Base-by-base conservation (phyloP, 2,797 vertebrate species). In the Chloroceryle amazona region DNA sequence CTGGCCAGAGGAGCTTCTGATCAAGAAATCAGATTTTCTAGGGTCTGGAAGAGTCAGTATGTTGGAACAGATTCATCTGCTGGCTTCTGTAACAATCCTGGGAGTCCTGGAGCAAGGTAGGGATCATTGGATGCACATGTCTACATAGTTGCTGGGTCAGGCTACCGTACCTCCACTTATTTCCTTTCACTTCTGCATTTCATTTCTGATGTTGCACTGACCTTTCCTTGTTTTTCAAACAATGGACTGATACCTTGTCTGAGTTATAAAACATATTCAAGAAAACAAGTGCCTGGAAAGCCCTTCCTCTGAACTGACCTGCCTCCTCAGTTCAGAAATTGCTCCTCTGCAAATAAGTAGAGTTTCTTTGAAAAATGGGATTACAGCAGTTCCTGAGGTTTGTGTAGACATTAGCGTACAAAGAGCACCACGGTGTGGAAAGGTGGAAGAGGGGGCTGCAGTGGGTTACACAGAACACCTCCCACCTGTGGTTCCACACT, bases 101-200 rank as follows among this genome's bases (percentile, higher is more conserved):
- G 98, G 96, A 6, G 96, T 99, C 42, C 82, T 99, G 94, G 98
- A 99, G 80, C 99, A 99, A 99, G 99, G 99, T 99, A 96, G 87
- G 95, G 14, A 60, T 10, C 15, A 58, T 55, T 0, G 0, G 33
- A 37, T 41, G 17, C 6, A 11, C 41, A 4, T 35, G 21, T 3
- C 47, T 37, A 33, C 46, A 33, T 57, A 42, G 4, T 23, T 10
- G 23, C 21, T 52, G 31, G 29, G 22, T 83, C 58, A 61, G 19
- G 65, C 72, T 86, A 3, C 31, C 65, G 22, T 7, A 55, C 18
- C 58, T 81, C 33, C 26, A 29, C 21, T 28, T 52, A 44, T 52
- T 86, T 88, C 22, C 42, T 75, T 88, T 86, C 9, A 41, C 52
- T 78, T 81, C 62, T 14, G 6, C 29, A 6, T 71, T 52, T 58